Evolutionary conservation across 1,140 invertebrate species (phyloP).

Genomic region (Reticulitermes speratus): DNA sequence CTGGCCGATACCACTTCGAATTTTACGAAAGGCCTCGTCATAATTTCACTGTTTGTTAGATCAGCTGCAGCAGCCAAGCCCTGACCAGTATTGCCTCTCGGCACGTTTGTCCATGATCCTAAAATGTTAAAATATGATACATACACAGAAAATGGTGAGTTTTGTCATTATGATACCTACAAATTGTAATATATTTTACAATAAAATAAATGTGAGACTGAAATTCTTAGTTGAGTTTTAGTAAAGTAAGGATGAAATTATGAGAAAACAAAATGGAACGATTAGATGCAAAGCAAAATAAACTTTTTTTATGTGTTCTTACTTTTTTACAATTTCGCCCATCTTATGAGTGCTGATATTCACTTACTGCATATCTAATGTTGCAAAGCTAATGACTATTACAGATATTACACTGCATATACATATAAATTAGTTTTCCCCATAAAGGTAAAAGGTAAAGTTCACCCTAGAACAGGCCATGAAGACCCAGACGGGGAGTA

Average conservation of each 20-base stretch:
- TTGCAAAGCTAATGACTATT: no score
- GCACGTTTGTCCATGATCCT: slow-evolving; percentile 29
- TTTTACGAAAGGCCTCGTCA: background rate
- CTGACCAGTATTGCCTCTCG: slow-evolving; percentile 21
- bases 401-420: no score
- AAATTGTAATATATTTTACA: background rate
- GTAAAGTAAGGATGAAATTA: background rate
- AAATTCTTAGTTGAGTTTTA: background rate
- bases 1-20: slow-evolving; percentile 53
- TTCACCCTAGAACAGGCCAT: no score
- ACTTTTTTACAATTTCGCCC: no score
- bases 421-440: no score
- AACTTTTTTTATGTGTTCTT: no score
- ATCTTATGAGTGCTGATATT: no score
- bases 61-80: background rate
- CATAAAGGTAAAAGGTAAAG: no score
- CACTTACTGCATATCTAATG: no score
- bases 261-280: no score
- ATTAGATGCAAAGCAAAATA: no score
- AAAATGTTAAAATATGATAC: background rate
- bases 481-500: no score
- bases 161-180: background rate
- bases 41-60: slow-evolving; percentile 17
- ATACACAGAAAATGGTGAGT: background rate
- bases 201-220: slow-evolving; percentile 9